These are phyloP conservation scores for Calcarius lapponicus DNA, from an alignment of 2,797 vertebrate genomes.

Conservation along the genomic window DNA sequence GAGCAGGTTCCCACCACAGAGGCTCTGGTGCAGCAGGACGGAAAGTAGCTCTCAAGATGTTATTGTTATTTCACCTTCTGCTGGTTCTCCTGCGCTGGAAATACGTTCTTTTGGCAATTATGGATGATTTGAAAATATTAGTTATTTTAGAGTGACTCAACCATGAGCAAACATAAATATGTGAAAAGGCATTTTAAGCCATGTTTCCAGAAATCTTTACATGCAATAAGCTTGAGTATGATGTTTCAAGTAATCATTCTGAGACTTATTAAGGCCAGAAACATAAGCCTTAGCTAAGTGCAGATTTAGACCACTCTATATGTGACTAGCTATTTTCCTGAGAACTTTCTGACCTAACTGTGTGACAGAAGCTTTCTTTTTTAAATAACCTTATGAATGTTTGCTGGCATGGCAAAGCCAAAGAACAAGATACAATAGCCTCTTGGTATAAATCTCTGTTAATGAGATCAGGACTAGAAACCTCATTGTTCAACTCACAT, in stretches of 20 bases:
- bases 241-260: background rate
- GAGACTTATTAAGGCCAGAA: slow-evolving; percentile 13
- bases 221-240: background rate
- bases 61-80: background rate
- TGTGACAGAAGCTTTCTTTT: slow-evolving; percentile 60
- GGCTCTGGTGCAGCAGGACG: background rate
- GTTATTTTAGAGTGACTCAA: background rate
- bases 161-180: background rate
- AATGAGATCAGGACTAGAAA: slow-evolving; percentile 68
- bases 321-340: slow-evolving; percentile 45
- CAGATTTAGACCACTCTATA: background rate
- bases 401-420: slow-evolving; percentile 58
- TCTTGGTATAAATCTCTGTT: slow-evolving; percentile 70
- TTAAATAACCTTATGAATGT: slow-evolving; percentile 59
- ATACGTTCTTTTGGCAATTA: background rate
- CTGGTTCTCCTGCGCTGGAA: background rate
- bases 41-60: background rate
- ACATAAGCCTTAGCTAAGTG: background rate
- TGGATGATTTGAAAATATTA: background rate
- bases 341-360: slow-evolving; percentile 54
- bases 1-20: background rate
- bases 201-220: background rate
- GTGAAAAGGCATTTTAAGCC: slow-evolving; percentile 19
- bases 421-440: slow-evolving; percentile 64
- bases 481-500: slow-evolving; percentile 63